Base-by-base conservation (phyloP, 64 coral and sea anemone genomes). In the Montipora capricornis region DNA sequence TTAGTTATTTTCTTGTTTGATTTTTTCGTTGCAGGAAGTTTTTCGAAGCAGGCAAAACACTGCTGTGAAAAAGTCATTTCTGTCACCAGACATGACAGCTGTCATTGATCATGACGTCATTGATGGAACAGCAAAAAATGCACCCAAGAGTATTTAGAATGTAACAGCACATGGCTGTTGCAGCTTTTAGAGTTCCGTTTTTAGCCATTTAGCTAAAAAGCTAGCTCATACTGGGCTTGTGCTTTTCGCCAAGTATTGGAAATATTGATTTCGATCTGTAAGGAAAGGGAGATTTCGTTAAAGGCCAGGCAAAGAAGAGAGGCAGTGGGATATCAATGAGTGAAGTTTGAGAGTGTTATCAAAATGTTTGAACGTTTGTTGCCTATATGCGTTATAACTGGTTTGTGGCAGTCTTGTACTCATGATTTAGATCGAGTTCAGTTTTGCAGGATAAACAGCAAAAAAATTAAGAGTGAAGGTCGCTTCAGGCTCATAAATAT, bases 71-170 rank as follows among this genome's bases (percentile, higher is more conserved):
- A 93, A 88, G 82, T 48, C 76, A 5, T 93, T 93, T 61, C 53
- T 93, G 15, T 88, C 76, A 78, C 92, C 92, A 68, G 92, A 93
- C 16, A 6, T 81, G 73, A 93, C 92, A 55, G 92, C 92, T 51
- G 84, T 71, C 59, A 73, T 88, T 19, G 92, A 93, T 68, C 48
- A 47, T 76, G 90, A 92, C 17, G 57, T 78, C 5, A 26, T 60
- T 60, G 90, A 92, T 83, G 49, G 50, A 9, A 47, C 70, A 20
- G 24, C 55, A 17, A 82, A 26, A 5, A 6, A n/a, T 2, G 20
- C 90, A 5, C 82, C 80, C 13, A 92, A 92, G 62, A 92, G 90
- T 81, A 84, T 92, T 15, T 92, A 86, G 10, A 17, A 20, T 19
- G 16, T n/a, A 9, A 6, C 46, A 19, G 17, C 13, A 16, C 47